Evolutionary conservation across 2,888 invertebrate species (phyloP).

Genomic region (Eurytoma adleriae): DNA sequence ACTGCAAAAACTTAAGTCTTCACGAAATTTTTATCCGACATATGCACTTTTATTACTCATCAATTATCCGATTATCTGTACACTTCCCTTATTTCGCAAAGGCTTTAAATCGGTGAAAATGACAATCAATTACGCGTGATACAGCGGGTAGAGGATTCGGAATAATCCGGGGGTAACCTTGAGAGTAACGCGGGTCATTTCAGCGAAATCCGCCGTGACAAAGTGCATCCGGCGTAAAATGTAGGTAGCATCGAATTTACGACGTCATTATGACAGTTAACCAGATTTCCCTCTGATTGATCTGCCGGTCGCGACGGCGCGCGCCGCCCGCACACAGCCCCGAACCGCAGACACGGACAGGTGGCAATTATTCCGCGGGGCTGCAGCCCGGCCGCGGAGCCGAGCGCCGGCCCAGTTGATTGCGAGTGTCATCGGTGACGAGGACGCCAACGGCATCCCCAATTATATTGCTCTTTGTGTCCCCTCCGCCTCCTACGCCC

Average conservation of each 20-base stretch:
- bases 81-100: no score
- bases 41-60: no score
- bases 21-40: no score
- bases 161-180: not conserved
- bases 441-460: slow-evolving; percentile 29
- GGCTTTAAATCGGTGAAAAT: no score
- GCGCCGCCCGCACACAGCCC: not conserved
- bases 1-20: no score
- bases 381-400: slow-evolving; percentile 4
- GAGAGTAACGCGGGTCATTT: not conserved
- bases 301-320: not conserved
- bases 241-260: slow-evolving; percentile 12
- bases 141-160: not conserved
- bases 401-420: slow-evolving; percentile 45
- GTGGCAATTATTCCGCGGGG: slow-evolving; percentile 30
- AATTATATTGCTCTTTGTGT: slow-evolving; percentile 50
- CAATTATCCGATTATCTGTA: no score
- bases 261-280: slow-evolving; percentile 29
- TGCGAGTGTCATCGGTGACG: slow-evolving; percentile 52
- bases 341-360: not conserved
- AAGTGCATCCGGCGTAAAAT: not conserved
- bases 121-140: no score
- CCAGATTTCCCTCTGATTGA: slow-evolving; percentile 25
- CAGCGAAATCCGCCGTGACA: not conserved
- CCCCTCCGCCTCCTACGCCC: not conserved